Evolutionary conservation across 2,113 vertebrate genomes (phyloP).

Genomic region (Monarcha castaneiventris): DNA sequence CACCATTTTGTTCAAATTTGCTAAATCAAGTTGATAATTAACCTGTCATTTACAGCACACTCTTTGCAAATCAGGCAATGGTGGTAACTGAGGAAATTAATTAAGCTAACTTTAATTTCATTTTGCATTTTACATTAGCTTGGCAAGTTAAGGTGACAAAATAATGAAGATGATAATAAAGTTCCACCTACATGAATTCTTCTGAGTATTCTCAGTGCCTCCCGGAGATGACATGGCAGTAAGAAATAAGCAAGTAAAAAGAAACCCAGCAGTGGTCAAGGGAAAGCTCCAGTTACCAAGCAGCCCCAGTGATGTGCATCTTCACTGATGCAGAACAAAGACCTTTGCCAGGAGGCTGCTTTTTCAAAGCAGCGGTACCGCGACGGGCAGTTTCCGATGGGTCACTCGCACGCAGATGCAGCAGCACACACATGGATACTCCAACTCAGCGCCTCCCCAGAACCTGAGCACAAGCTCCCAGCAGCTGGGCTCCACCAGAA

Average conservation of each 20-base stretch:
- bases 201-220: conserved; percentile 77
- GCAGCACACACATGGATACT: conserved; percentile 39
- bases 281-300: conserved; percentile 67
- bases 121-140: background rate
- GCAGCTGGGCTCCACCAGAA: conserved; percentile 69
- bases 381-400: conserved; percentile 52
- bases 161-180: conserved; percentile 62
- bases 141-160: conserved; percentile 16
- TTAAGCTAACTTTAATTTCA: conserved; percentile 30
- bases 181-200: conserved; percentile 82
- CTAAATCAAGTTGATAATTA: conserved; percentile 40
- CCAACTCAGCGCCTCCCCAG: conserved; percentile 59
- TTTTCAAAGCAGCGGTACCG: conserved; percentile 38
- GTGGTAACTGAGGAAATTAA: conserved; percentile 37
- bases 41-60: conserved; percentile 1
- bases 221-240: conserved; percentile 83
- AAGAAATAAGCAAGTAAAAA: conserved; percentile 62
- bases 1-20: conserved; percentile 16
- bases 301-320: conserved; percentile 71
- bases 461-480: conserved; percentile 69
- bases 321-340: conserved; percentile 76
- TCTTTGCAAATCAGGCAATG: conserved; percentile 12
- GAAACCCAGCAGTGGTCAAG: conserved; percentile 63
- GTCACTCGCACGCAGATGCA: conserved; percentile 49
- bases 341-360: conserved; percentile 50